Conservation (phyloP, 2,113 vertebrate genomes). For the Crotalus helleri region DNA sequence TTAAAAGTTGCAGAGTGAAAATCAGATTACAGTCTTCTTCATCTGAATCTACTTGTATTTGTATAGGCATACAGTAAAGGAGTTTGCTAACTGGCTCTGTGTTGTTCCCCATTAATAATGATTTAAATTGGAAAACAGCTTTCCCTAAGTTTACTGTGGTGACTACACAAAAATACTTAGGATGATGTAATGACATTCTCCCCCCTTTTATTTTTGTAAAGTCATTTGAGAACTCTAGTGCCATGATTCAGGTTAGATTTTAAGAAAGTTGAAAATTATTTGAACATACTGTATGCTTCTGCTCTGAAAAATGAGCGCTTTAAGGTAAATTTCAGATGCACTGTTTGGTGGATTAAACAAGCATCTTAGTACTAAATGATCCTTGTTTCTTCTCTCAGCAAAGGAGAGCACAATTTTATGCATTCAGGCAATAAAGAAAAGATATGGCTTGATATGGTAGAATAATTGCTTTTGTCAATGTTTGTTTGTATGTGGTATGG, state of each 20-base stretch:
- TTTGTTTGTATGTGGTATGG: neutral
- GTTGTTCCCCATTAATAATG: constrained; percentile 17
- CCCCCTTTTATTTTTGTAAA: constrained; percentile 16
- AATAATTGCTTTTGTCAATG: neutral
- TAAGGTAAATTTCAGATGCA: constrained; percentile 11
- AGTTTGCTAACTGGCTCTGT: neutral
- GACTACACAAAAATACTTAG: constrained; percentile 13
- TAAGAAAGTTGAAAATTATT: neutral
- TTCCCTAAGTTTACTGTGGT: neutral
- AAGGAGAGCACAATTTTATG: accelerated
- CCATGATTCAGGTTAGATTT: neutral
- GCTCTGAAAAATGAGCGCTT: neutral
- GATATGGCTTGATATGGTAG: neutral
- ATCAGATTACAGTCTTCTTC: neutral
- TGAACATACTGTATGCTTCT: neutral
- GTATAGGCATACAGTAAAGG: neutral
- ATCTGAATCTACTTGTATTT: constrained; percentile 12
- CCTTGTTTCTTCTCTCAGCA: neutral
- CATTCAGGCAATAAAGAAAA: constrained; percentile 9
- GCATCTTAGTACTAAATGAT: neutral
- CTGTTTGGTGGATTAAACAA: neutral
- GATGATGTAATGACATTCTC: neutral
- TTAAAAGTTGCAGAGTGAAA: neutral
- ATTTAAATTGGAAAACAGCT: neutral
- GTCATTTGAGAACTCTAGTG: neutral